phyloP scores from a whole-genome alignment of 2,113 vertebrate species.

The Erinaceus europaeus region DNA sequence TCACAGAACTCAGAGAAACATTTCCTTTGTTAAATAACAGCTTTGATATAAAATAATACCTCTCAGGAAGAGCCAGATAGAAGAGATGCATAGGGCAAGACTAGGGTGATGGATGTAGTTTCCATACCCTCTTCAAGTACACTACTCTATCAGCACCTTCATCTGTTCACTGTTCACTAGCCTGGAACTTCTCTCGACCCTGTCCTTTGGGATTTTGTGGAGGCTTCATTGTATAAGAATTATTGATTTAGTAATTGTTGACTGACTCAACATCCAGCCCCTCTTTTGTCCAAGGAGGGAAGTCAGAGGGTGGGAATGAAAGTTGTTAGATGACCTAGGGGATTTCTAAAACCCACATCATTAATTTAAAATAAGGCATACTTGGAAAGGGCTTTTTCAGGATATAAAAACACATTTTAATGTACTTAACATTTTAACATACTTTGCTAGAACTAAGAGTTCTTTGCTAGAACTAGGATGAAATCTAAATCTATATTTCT shows the following conservation, averaged over 20 bases:
- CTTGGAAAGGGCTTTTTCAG: neutral
- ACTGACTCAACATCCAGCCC: neutral
- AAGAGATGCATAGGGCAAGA: neutral
- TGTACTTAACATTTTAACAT: neutral
- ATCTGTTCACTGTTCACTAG: neutral
- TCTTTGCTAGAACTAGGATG: neutral
- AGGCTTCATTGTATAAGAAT: neutral
- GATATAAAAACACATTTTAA: neutral
- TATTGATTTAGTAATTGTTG: neutral
- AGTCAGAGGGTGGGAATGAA: neutral
- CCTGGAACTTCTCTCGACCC: neutral
- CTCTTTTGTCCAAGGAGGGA: neutral
- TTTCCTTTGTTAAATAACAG: neutral
- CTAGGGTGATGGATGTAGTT: rapidly evolving
- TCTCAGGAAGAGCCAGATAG: neutral
- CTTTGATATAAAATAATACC: neutral
- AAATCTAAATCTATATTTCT: neutral
- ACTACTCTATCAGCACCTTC: neutral
- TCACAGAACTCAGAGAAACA: neutral
- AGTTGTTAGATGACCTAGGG: neutral
- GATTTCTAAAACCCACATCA: neutral
- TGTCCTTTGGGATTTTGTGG: neutral
- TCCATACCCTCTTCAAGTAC: neutral
- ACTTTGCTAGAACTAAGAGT: neutral
- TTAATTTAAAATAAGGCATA: neutral